Evolutionary conservation across 92 coral and sea anemone genomes (phyloP), one percentile per base, ranked within the genome.

Genomic region (Heteractis magnifica): DNA sequence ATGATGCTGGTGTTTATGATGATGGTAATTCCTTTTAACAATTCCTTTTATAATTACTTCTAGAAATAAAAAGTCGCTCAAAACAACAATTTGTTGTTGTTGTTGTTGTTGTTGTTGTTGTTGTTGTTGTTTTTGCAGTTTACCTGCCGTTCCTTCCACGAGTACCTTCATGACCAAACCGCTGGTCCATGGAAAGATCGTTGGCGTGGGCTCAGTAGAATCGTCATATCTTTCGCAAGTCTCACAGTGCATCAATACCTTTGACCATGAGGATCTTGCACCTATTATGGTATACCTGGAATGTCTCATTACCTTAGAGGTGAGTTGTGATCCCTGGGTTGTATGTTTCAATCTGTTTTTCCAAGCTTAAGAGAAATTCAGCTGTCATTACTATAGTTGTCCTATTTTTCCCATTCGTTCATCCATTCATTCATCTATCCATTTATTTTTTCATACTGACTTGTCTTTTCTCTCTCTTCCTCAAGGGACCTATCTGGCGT

Each of bases 401-500:
- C 44, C 44, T 34, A 34, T 34, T 34, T 34, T 34, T 34, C 44
- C 44, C 70, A 4, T 62, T 9, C 12, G n/a, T 12, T 62, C 10
- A 18, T 55, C 59, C 14, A 9, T 55, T 14, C 20, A 16, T 49
- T n/a, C 56, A 20, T 71, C 19, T 6, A 20, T 12, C 6, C 8
- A 14, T 19, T 23, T 62, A n/a, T 62, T 12, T 56, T 23, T 53
- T 6, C 71, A 19, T 15, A 49, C 16, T 14, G 49, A 49, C 0
- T 60, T 19, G 14, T 55, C 70, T 4, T 56, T 11, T 72, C 56
- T 11, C 48, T n/a, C 56, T 49, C 51, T 26, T 8, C 48, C 82
- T n/a, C 3, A 41, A 95, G 98, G 98, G 98, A 56, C 98, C 98
- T 23, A 95, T 95, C 75, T 95, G 98, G 98, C 98, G 98, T 59